A percentile compares a stretch with the other conserved stretches of the same genome.
Evolutionary conservation across 2,113 vertebrate species (phyloP).

Genomic region (Periophthalmus modestus): DNA sequence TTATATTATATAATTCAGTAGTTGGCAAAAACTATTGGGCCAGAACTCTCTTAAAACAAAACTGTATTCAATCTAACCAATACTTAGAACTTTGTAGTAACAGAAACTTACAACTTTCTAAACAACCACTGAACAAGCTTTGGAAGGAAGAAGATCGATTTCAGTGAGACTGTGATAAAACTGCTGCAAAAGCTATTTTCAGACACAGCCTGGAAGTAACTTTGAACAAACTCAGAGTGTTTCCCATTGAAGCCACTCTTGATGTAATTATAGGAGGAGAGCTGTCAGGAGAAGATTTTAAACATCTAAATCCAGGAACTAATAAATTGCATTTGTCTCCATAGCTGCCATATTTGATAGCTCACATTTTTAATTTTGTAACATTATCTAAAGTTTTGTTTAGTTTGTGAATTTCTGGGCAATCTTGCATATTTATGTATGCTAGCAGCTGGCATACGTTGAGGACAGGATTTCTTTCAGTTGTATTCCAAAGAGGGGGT

Average conservation of each 20-base stretch:
- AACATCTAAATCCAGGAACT: neutral
- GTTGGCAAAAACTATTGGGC: too few relatives aligned
- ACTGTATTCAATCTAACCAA: neutral
- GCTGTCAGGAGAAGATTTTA: neutral
- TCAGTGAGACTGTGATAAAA: neutral
- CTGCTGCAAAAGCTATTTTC: neutral
- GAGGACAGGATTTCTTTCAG: too few relatives aligned
- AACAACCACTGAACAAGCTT: neutral
- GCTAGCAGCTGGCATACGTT: too few relatives aligned
- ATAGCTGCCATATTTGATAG: neutral
- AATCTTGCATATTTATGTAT: too few relatives aligned
- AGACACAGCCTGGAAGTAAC: neutral
- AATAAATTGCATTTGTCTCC: neutral
- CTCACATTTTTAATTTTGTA: neutral
- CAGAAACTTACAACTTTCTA: neutral
- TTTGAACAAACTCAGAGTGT: neutral
- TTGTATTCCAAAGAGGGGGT: too few relatives aligned
- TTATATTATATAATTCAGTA: too few relatives aligned
- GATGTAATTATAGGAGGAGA: neutral
- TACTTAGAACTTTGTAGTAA: neutral
- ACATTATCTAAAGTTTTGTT: too few relatives aligned
- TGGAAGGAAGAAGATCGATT: neutral
- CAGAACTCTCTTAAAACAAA: too few relatives aligned
- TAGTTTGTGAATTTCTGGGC: too few relatives aligned
- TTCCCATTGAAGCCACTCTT: neutral